Base-by-base conservation (phyloP, 2,797 vertebrate species). In the Cebuella pygmaea region DNA sequence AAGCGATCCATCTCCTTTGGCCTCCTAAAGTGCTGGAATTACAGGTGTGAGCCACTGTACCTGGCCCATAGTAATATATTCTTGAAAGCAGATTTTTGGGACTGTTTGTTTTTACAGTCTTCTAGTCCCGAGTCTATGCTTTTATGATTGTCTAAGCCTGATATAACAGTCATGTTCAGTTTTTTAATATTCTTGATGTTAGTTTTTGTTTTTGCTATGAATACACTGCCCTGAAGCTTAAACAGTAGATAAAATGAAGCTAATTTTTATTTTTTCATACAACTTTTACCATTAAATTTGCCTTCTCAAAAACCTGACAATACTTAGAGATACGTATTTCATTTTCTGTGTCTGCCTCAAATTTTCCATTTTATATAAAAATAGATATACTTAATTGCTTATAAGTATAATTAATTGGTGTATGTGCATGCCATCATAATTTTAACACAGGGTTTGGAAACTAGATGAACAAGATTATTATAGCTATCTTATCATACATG, bases 351-450 rank as follows among this genome's bases (percentile, higher is more conserved):
- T 75, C 59, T 95, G 12, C 55, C 33, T 94, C 39, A 91, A 80
- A 87, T 83, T 94, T n/a, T 88, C 0, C 15, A 88, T 86, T 94
- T 96, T 95, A 78, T 95, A 3, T 93, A 50, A 88, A 95, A 93
- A 72, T 79, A 94, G 33, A 57, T 92, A 74, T 13, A 59, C 12
- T 7, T 84, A 48, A 80, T 67, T 94, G 36, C 87, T 93, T 92
- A 48, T 52, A 81, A 27, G 10, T 72, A 41, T 76, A 46, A 46
- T 90, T 89, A 74, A 80, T 93, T 88, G 36, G 64, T 90, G 0
- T 93, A 59, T 94, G 24, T 22, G 57, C 20, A 70, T 72, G 76
- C 19, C 30, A 76, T 91, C 92, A 95, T 10, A 83, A 4, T 94
- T 95, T 92, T 74, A 93, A 70, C 50, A 74, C 14, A 94, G 22